Evolutionary conservation across 2,113 vertebrate species (phyloP), one percentile per base, ranked within the genome.

Genomic region (Psittacula cyanocephala): DNA sequence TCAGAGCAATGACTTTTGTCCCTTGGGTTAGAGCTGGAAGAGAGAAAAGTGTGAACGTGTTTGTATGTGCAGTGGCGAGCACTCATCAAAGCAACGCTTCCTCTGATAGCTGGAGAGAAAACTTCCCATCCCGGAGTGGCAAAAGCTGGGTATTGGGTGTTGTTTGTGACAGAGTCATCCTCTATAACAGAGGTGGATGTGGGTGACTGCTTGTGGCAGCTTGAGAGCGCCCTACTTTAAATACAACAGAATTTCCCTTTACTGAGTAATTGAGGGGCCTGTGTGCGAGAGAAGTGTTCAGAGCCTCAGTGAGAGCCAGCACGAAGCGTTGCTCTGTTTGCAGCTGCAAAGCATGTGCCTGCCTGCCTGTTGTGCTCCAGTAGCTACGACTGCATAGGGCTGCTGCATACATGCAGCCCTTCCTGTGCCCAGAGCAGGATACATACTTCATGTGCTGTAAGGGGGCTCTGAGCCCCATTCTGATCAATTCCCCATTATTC

Each of bases 401-500:
- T 5, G 5, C 4, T 16, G 12, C 18, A 11, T 35, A 4, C 1
- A 2, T 8, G 55, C 29, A 13, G 70, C 2, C 7, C 37, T 22
- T 13, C 41, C 89, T 2, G 0, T 8, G 17, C 81, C 79, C 28
- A 2, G 15, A 29, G 71, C 71, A 59, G 64, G 49, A 33, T 11
- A 4, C 9, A 0, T 2, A 1, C 20, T 46, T 11, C 46, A 1
- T 17, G 8, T 6, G 2, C 49, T 13, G 7, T 8, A n/a, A 11
- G 1, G 0, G 57, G 50, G 52, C 69, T 85, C 29, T 3, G 6
- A 80, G n/a, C 47, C 78, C 37, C 37, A 37, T 37, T 37, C 37
- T 37, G 15, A 50, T 29, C 11, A 75, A 47, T 59, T n/a, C 50
- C 20, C 25, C 3, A 0, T 3, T 8, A 10, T 52, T 75, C 20